Base-by-base conservation (phyloP, 2,797 vertebrate species). In the Synaphobranchus kaupii region DNA sequence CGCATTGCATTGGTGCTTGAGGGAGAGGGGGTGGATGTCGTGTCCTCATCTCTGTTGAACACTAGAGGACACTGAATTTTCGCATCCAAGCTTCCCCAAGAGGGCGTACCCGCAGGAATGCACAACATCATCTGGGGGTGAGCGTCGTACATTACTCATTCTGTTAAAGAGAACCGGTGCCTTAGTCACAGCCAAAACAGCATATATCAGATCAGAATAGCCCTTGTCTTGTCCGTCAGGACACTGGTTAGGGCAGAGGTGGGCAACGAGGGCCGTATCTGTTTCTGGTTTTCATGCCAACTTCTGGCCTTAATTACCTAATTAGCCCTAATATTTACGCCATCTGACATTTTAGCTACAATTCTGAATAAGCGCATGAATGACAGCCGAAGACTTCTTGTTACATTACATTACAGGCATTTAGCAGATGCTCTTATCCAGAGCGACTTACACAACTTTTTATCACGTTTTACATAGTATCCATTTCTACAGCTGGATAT, bases 21-120 rank as follows among this genome's bases (percentile, higher is more conserved):
- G 76, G 76, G 71, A 48, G 76, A 4, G 73, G 73, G 28, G 20
- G 39, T 15, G 17, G 76, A 34, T 20, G 76, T 17, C 9, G 1
- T 20, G 20, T 48, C 28, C 39, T 86, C 78, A 66, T 25, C 84
- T 88, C 50, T 22, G 48, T 58, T 86, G 87, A 48, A n/a, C 48
- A 80, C 88, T 78, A 17, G 84, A 1, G 60, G 13, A 86, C 83
- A 78, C 85, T 48, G 84, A 78, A 34, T 31, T 63, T 58, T 85
- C 63, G 39, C 3, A 44, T 54, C 73, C 4, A n/a, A 76, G 39
- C 63, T 66, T 66, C 44, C 28, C n/a, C 39, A 39, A 31, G 17
- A 50, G 68, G 5, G 54, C 25, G 9, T 86, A 58, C 84, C 76
- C 85, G 12, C 39, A 28, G 73, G 73, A 88, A 44, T 76, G 60